Evolutionary conservation across 2,888 invertebrate species (phyloP).

Genomic region (Atrina japonica): DNA sequence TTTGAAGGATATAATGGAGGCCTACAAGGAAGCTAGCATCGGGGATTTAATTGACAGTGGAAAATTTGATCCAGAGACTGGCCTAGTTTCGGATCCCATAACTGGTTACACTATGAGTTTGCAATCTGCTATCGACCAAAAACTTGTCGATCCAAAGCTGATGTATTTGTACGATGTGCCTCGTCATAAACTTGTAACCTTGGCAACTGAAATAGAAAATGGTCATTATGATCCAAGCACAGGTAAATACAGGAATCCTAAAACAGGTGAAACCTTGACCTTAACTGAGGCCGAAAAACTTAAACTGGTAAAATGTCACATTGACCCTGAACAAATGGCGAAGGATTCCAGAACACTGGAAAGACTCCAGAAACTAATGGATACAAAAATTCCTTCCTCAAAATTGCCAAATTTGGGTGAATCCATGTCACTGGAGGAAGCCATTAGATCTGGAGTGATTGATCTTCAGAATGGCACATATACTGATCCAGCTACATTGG

Average conservation of each 20-base stretch:
- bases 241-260: conserved; percentile 81
- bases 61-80: conserved; percentile 81
- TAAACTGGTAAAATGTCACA: conserved; percentile 87
- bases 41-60: conserved; percentile 75
- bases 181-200: conserved; percentile 64
- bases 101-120: conserved; percentile 80
- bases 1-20: conserved; percentile 68
- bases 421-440: conserved; percentile 84
- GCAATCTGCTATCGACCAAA: conserved; percentile 73
- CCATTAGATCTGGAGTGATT: conserved; percentile 67
- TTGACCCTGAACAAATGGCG: conserved; percentile 66
- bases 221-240: conserved; percentile 71
- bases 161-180: conserved; percentile 71
- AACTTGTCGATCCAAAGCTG: conserved; percentile 69
- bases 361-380: conserved; percentile 79
- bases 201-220: conserved; percentile 68
- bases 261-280: conserved; percentile 92
- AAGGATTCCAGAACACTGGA: conserved; percentile 67
- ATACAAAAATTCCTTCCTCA: conserved; percentile 84
- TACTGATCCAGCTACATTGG: conserved; percentile 59
- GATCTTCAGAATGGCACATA: conserved; percentile 68
- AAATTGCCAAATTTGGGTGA: conserved; percentile 89
- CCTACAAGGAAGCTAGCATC: conserved; percentile 69
- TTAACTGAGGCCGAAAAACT: conserved; percentile 95
- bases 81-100: conserved; percentile 80